Evolutionary conservation across 2,888 invertebrate genomes (phyloP), one percentile per base, ranked within the genome.

Genomic region (Holacanthella duospinosa): DNA sequence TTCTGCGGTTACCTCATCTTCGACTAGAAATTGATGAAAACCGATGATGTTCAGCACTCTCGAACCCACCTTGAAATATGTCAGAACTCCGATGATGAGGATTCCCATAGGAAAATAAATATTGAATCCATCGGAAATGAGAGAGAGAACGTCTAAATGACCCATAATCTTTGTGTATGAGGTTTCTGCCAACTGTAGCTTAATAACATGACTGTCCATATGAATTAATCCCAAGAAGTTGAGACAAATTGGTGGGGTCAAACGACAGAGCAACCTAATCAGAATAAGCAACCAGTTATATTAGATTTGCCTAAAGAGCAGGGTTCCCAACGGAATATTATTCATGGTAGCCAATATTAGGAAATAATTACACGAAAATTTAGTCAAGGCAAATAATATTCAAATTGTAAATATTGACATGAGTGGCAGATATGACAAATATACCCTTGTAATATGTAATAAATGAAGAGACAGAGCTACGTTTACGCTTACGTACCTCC

Each of bases 51-150:
- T 91, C 43, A 99, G 81, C 62, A 94, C 80, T 59, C 95, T 85
- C 62, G 93, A 89, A 61, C 97, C 97, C 54, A 97, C 80, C 74
- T 91, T 91, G 76, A 93, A 90, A 81, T 93, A 94, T 0, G 96
- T 99, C 63, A 94, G 89, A 63, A 91, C 79, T 75, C 97, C 96
- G 72, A 99, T 86, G 53, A 88, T 83, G 64, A 97, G 83, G 76
- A 99, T 95, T 65, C 91, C 85, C 85, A 97, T 96, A 0, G 99
- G 99, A 78, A 99, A 95, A 80, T 99, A 99, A 62, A 99, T 89
- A 79, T 99, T 99, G 80, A 99, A 97, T 9, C 97, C 97, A 77
- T 95, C 90, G 0, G 96, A 89, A 70, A 99, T 90, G 66, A 99
- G 91, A 29, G 90, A 88, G 62, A 99, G 86, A 0, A 99, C 94